phyloP scores from a whole-genome alignment of 2,888 invertebrate genomes.

The Xanthia togata region DNA sequence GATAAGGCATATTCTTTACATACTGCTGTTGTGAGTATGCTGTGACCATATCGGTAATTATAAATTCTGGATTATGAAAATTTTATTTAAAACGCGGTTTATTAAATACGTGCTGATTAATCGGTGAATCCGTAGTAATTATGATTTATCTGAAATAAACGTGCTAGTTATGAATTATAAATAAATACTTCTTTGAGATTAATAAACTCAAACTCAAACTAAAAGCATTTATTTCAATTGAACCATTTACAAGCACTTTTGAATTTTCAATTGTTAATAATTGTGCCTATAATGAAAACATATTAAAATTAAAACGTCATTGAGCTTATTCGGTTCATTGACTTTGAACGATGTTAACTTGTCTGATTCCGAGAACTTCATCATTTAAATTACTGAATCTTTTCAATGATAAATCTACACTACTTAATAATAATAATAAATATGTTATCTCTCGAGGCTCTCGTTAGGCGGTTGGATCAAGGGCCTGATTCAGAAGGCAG shows the following conservation, averaged over 20 bases:
- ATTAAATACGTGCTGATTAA: not conserved
- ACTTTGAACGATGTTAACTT: not conserved
- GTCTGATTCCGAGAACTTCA: not conserved
- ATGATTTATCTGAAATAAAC: slow-evolving; percentile 12
- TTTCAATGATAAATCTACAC: not conserved
- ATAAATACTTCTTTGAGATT: not conserved
- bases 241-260: too few relatives aligned
- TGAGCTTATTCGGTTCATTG: not conserved
- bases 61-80: slow-evolving; percentile 7
- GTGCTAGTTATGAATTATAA: not conserved
- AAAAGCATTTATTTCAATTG: too few relatives aligned
- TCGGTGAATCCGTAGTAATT: not conserved
- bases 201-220: too few relatives aligned
- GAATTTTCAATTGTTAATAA: too few relatives aligned
- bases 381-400: not conserved
- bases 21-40: not conserved
- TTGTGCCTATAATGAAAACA: not conserved
- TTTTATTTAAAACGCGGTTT: not conserved
- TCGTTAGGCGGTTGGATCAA: too few relatives aligned
- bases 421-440: not conserved
- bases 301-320: not conserved
- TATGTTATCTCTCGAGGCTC: not conserved
- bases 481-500: too few relatives aligned
- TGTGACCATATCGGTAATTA: not conserved
- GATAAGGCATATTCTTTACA: slow-evolving; percentile 43